phyloP scores from a whole-genome alignment of 2,888 invertebrate species.

The Bimastos eiseni region DNA sequence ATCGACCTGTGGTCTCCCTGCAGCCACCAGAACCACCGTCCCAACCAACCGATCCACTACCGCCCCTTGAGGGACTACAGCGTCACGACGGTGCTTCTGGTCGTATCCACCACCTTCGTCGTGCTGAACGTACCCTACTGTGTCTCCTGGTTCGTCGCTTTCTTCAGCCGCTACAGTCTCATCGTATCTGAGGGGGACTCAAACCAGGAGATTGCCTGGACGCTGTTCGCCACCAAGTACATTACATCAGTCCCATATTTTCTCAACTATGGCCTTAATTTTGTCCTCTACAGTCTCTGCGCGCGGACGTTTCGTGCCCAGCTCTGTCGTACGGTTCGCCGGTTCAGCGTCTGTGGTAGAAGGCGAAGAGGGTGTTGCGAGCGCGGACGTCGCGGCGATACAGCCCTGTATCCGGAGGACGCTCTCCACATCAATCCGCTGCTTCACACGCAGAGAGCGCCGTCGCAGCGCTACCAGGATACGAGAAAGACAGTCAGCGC shows the following conservation, averaged over 20 bases:
- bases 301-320: slow-evolving; percentile 36
- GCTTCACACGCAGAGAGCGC: background rate
- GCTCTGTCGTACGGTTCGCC: background rate
- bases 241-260: slow-evolving; percentile 40
- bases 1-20: background rate
- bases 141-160: slow-evolving; percentile 37
- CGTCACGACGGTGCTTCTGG: slow-evolving; percentile 38
- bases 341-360: slow-evolving; percentile 9
- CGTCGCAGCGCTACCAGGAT: background rate
- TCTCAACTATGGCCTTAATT: slow-evolving; percentile 40
- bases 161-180: slow-evolving; percentile 31
- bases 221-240: slow-evolving; percentile 37
- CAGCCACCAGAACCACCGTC: background rate
- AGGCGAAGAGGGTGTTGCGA: background rate
- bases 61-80: slow-evolving; percentile 32
- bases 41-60: slow-evolving; percentile 1
- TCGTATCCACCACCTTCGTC: slow-evolving; percentile 39
- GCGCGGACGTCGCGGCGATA: background rate
- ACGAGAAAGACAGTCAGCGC: slow-evolving; percentile 1
- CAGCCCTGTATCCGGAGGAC: background rate
- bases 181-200: background rate
- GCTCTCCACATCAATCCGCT: background rate
- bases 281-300: slow-evolving; percentile 39
- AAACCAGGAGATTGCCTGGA: background rate
- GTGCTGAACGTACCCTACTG: slow-evolving; percentile 40